phyloP scores from a whole-genome alignment of 2,888 invertebrate genomes.

The Drosophila atripex region DNA sequence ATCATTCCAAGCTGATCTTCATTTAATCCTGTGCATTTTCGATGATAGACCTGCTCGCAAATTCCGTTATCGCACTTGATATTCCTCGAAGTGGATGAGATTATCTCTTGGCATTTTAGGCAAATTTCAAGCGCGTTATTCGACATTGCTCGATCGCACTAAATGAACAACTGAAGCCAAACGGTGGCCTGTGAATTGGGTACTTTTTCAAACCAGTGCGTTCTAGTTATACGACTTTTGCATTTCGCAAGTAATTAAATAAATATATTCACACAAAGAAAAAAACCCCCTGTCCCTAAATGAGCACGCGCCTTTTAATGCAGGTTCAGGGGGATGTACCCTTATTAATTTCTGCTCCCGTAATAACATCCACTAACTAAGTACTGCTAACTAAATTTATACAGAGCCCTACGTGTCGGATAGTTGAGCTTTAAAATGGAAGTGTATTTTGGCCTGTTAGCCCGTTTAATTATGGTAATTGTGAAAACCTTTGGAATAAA shows the following conservation, averaged over 20 bases:
- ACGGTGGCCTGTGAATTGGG: constrained; percentile 26
- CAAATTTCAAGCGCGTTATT: constrained; percentile 46
- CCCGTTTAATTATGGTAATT: constrained; percentile 60
- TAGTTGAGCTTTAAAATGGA: not conserved
- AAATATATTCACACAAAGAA: constrained; percentile 14
- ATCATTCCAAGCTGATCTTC: constrained; percentile 37
- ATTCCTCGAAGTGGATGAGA: not conserved
- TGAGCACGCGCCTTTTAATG: not conserved
- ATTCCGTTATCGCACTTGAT: constrained; percentile 44
- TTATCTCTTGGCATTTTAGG: constrained; percentile 41
- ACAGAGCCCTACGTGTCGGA: constrained; percentile 3
- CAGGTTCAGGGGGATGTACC: constrained; percentile 23
- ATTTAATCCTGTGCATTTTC: constrained; percentile 35
- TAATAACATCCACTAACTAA: constrained; percentile 7
- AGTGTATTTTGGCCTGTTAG: constrained; percentile 22
- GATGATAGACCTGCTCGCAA: constrained; percentile 50
- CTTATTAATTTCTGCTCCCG: not conserved
- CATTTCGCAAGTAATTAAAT: constrained; percentile 31
- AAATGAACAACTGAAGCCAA: constrained; percentile 34
- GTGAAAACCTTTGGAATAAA: constrained; percentile 54
- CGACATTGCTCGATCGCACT: constrained; percentile 58
- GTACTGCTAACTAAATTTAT: constrained; percentile 1
- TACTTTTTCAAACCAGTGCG: constrained; percentile 47
- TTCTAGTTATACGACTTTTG: constrained; percentile 19
- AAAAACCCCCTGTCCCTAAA: constrained; percentile 17